Base-by-base conservation (phyloP, 2,113 vertebrate genomes). In the Microtus pennsylvanicus region DNA sequence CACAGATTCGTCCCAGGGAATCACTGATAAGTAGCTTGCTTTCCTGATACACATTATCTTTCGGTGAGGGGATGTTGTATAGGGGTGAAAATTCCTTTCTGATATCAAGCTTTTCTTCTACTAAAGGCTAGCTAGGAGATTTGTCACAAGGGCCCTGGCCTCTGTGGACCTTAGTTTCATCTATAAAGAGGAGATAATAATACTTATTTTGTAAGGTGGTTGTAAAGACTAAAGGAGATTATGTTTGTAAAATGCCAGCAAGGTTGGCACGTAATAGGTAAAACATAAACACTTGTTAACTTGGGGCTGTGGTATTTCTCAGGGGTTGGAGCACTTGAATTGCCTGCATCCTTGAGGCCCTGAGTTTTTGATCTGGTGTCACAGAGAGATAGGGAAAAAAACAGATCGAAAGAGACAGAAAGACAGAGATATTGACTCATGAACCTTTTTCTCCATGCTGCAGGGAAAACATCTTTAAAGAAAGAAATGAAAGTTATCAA, bases 41-140 rank as follows among this genome's bases (percentile, higher is more conserved):
- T 94, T 96, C 96, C 96, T 94, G 93, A 96, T 96, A 97, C 7
- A 38, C 85, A 74, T 92, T 97, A 96, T 98, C 97, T 97, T 96
- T 96, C 80, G 67, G 61, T 88, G 80, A 94, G 45, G 90, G 50
- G 91, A 30, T 93, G 72, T 77, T 96, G 35, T 94, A 50, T 81
- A 95, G 19, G 95, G 58, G 67, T 67, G 81, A 93, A 89, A 97
- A 96, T 98, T 96, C 93, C 61, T 95, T 58, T 77, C 83, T 75
- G 67, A 63, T 50, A 70, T 90, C 72, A 63, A 55, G 19, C 21
- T 38, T 94, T 63, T 69, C 35, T 90, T 90, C 80, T 94, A 85
- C 33, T 80, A 74, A 42, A 81, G 93, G 17, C 55, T 93, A 95
- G 75, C 81, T 89, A 74, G 50, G 45, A 92, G n/a, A 42, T 42